These are phyloP conservation scores for Rhabdophis nuchalis DNA, from an alignment of 2,797 vertebrate species.

Conservation along the genomic window DNA sequence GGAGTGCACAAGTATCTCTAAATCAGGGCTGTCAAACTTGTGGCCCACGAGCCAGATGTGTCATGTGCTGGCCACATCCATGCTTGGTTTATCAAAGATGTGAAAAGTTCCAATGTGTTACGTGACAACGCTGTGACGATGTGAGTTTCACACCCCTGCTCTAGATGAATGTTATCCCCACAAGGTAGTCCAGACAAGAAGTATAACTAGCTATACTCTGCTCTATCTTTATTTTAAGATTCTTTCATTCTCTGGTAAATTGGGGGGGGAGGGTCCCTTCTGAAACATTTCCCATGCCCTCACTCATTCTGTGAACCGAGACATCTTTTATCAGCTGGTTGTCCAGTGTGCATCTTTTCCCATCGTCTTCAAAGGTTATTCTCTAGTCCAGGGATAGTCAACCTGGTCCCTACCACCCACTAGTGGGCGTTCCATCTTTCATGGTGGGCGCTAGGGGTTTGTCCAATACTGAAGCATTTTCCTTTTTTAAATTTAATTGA, in stretches of 20 bases:
- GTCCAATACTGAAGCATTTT: no score
- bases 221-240: neutral
- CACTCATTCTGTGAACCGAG: neutral
- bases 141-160: no score
- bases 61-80: no score
- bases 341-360: neutral
- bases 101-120: no score
- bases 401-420: no score
- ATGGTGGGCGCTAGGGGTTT: no score
- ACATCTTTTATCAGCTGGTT: neutral
- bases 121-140: fast-evolving
- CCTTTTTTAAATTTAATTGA: no score
- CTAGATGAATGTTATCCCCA: neutral
- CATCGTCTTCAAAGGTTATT: neutral
- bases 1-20: neutral
- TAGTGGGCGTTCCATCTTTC: no score
- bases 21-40: neutral
- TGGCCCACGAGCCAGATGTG: no score
- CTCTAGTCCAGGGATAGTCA: neutral
- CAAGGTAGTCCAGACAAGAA: neutral
- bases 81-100: no score
- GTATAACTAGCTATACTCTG: neutral
- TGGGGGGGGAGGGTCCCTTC: neutral
- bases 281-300: neutral
- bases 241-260: neutral